phyloP scores from a whole-genome alignment of 2,113 vertebrate species.

The Calidris pygmaea region DNA sequence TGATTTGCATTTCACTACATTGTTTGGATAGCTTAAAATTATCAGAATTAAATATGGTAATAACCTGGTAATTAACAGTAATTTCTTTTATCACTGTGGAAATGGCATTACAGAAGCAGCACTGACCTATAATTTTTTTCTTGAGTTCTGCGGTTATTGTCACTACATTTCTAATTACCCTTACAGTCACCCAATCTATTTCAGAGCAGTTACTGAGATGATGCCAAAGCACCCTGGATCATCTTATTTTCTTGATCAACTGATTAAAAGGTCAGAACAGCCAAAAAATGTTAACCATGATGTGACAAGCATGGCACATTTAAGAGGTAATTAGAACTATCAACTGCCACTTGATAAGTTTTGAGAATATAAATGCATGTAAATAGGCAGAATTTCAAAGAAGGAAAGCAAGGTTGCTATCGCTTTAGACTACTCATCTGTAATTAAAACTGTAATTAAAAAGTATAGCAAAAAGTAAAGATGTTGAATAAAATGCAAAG shows the following conservation, averaged over 20 bases:
- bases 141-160: conserved; percentile 49
- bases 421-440: not conserved
- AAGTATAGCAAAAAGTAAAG: not conserved
- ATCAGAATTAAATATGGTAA: conserved; percentile 67
- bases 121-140: conserved; percentile 62
- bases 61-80: conserved; percentile 65
- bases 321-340: conserved; percentile 37
- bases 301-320: not conserved
- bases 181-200: conserved; percentile 44
- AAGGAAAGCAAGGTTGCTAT: not conserved
- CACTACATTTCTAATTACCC: conserved; percentile 54
- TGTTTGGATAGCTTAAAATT: conserved; percentile 62
- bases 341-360: conserved; percentile 10
- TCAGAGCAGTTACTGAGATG: conserved; percentile 16
- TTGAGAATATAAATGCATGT: not conserved
- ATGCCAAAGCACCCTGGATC: not conserved
- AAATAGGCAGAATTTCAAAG: not conserved
- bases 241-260: conserved; percentile 8
- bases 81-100: conserved; percentile 63
- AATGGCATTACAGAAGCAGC: conserved; percentile 53
- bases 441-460: conserved; percentile 28
- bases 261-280: conserved; percentile 27
- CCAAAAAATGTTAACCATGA: not conserved
- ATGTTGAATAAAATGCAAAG: conserved; percentile 8
- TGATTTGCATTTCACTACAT: conserved; percentile 38